These are phyloP conservation scores for Seriola rivoliana DNA, from an alignment of 2,113 vertebrate genomes.

Conservation along the genomic window DNA sequence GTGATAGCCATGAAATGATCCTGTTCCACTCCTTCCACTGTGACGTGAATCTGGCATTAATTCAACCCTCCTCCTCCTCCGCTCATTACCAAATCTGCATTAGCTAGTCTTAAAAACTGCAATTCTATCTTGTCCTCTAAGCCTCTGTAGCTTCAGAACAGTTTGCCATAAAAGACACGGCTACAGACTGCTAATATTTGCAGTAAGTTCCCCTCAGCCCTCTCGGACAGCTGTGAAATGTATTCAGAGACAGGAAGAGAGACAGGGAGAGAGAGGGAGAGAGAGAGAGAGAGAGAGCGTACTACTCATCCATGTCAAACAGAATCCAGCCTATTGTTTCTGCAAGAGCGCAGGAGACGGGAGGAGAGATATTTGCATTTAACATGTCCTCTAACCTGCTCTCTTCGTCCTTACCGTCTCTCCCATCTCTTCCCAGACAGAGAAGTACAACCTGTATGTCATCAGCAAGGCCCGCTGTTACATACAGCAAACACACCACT, in stretches of 20 bases:
- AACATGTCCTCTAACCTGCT: slow-evolving; percentile 59
- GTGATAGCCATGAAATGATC: slow-evolving; percentile 40
- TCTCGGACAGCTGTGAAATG: slow-evolving; percentile 72
- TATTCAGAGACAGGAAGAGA: slow-evolving; percentile 63
- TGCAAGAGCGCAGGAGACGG: slow-evolving; percentile 39
- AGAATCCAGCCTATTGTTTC: slow-evolving; percentile 69
- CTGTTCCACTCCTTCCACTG: slow-evolving; percentile 28
- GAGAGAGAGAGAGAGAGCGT: slow-evolving; percentile 23
- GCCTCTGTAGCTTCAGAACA: slow-evolving; percentile 52
- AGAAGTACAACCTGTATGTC: slow-evolving; percentile 27
- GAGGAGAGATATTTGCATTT: slow-evolving; percentile 67
- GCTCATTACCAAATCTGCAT: slow-evolving; percentile 35
- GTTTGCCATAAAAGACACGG: slow-evolving; percentile 57
- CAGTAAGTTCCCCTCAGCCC: slow-evolving; percentile 57
- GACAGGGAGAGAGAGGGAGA: slow-evolving; percentile 29
- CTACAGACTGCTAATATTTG: slow-evolving; percentile 75
- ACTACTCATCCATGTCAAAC: slow-evolving; percentile 74
- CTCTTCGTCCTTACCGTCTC: slow-evolving; percentile 33
- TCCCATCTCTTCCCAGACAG: slow-evolving; percentile 15
- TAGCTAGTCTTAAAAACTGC: slow-evolving; percentile 33
- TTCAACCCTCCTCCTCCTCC: slow-evolving; percentile 26
- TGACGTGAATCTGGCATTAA: slow-evolving; percentile 26
- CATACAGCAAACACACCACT: slow-evolving; percentile 14
- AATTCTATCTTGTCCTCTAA: slow-evolving; percentile 44
- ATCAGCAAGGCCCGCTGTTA: background rate